phyloP scores from a whole-genome alignment of 2,113 vertebrate genomes.

The Nerophis lumbriciformis region DNA sequence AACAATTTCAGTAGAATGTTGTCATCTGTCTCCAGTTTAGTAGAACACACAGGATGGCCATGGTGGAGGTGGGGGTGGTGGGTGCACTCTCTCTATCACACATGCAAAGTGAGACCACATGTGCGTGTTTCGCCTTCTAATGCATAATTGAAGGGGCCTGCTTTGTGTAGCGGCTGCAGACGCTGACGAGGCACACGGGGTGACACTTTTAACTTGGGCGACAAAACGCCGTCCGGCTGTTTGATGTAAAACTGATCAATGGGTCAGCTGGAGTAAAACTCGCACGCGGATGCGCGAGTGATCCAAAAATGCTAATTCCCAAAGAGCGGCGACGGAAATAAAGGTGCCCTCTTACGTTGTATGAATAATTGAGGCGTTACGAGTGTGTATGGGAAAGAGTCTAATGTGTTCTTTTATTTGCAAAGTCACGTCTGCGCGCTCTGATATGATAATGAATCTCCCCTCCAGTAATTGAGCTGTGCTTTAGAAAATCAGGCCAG shows the following conservation, averaged over 20 bases:
- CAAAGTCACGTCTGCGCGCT: constrained; percentile 62
- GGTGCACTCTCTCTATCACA: constrained; percentile 2
- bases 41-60: not conserved
- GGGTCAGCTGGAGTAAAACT: not conserved
- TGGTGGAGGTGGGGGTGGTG: not conserved
- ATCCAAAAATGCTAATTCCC: constrained; percentile 26
- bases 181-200: constrained; percentile 44
- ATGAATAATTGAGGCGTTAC: constrained; percentile 49
- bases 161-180: constrained; percentile 29
- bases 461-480: constrained; percentile 56
- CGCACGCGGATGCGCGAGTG: not conserved
- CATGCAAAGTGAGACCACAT: constrained; percentile 28
- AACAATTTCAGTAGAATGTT: constrained; percentile 22
- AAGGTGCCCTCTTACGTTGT: constrained; percentile 29
- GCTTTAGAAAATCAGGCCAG: constrained; percentile 45
- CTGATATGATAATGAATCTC: constrained; percentile 61
- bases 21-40: constrained; percentile 20
- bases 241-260: constrained; percentile 3
- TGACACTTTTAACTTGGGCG: constrained; percentile 33
- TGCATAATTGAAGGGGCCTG: constrained; percentile 51
- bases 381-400: constrained; percentile 1
- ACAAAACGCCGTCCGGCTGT: constrained; percentile 49
- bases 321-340: constrained; percentile 28
- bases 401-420: constrained; percentile 66
- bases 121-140: constrained; percentile 25